phyloP scores from a whole-genome alignment of 2,888 invertebrate genomes.

The Dinocampus coccinellae region DNA sequence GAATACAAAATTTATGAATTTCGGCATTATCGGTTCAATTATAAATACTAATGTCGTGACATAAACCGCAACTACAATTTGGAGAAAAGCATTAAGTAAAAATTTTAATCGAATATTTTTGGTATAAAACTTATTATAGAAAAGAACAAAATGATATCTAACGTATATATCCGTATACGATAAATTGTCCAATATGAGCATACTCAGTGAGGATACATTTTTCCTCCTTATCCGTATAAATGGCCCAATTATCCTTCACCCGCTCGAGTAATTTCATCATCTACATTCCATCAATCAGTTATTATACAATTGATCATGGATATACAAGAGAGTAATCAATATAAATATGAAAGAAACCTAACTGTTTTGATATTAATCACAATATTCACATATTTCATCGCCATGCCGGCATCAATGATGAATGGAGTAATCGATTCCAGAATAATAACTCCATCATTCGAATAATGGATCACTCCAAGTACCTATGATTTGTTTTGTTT shows the following conservation, averaged over 20 bases:
- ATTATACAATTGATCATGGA: neutral
- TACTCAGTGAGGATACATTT: neutral
- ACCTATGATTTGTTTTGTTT: neutral
- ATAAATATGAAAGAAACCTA: neutral
- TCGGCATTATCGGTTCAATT: conserved; percentile 14
- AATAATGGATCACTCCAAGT: neutral
- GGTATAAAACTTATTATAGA: neutral
- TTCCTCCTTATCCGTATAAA: neutral
- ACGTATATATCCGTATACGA: neutral
- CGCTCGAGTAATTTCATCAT: neutral
- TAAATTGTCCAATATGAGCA: neutral
- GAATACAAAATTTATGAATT: neutral
- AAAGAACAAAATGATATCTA: neutral
- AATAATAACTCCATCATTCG: conserved; percentile 10
- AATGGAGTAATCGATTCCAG: conserved; percentile 16
- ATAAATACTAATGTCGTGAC: neutral
- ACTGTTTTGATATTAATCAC: neutral
- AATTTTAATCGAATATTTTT: neutral
- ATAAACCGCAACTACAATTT: neutral
- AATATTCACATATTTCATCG: conserved; percentile 12
- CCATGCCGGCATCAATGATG: neutral
- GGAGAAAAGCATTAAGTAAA: neutral
- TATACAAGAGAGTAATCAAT: neutral
- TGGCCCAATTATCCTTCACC: neutral
- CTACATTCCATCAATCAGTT: neutral